Base-by-base conservation (phyloP, 2,797 vertebrate genomes). In the Naso thynnoides region DNA sequence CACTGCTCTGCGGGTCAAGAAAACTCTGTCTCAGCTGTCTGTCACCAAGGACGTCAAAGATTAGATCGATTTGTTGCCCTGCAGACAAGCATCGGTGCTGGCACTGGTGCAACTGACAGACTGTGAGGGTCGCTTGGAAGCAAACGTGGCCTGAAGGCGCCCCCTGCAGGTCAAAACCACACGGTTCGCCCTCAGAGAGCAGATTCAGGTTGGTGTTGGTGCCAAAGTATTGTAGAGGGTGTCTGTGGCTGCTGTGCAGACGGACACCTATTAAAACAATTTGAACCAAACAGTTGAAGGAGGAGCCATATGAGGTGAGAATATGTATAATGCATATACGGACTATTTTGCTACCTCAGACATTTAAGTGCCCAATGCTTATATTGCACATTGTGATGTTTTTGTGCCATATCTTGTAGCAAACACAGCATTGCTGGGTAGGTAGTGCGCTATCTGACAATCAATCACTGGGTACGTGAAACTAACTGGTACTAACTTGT, bases 1-100 rank as follows among this genome's bases (percentile, higher is more conserved):
- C 42, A 99, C 98, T 0, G 96, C 97, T 0, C 95, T 99, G 71
- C 96, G 98, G 1, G 95, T 99, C 81, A 99, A 99, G 96, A 99
- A 99, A 76, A 99, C 97, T 0, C 79, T 98, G 73, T 96, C 96
- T 8, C 97, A 99, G 90, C 94, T 99, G 83, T 95, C 94, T 0
- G 83, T 83, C 73, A 91, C 92, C 74, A 94, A 95, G 78, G 95
- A 97, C 48, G 73, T 91, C 90, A 99, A 98, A 88, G 94, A 95
- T 54, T 97, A 94, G 93, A 10, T 42, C 3, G 16, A 52, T 55
- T 21, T 16, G 31, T 23, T 27, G 29, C 45, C 27, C 59, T 26
- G 61, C 45, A 47, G 78, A 57, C 60, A 59, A 31, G 58, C 75
- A 8, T 80, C 0, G 70, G 73, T 70, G 87, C 83, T 50, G 82